phyloP scores from a whole-genome alignment of 2,888 invertebrate genomes.

The Mylabris sibirica region DNA sequence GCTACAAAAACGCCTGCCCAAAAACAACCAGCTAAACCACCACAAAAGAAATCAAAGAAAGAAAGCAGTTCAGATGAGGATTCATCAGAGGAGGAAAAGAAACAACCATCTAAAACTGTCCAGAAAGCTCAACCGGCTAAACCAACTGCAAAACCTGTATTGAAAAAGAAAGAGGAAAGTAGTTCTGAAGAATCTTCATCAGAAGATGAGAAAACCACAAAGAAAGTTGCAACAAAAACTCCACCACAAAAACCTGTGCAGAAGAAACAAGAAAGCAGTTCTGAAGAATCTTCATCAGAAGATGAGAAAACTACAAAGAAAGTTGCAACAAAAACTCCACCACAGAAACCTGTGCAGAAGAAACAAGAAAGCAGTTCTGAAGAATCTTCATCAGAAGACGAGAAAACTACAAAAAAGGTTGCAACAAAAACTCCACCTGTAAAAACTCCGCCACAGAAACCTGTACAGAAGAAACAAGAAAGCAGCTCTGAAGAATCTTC shows the following conservation, averaged over 20 bases:
- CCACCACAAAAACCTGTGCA: not conserved
- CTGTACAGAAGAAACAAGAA: slow-evolving; percentile 43
- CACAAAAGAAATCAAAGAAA: slow-evolving; percentile 35
- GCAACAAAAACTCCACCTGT: slow-evolving; percentile 33
- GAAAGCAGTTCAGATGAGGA: slow-evolving; percentile 45
- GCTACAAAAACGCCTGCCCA: slow-evolving; percentile 28
- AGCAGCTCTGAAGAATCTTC: slow-evolving; percentile 44
- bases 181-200: slow-evolving; percentile 44
- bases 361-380: slow-evolving; percentile 45
- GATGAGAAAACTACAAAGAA: slow-evolving; percentile 32
- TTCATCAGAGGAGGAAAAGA: slow-evolving; percentile 49
- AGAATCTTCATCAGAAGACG: slow-evolving; percentile 46
- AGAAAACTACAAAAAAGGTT: slow-evolving; percentile 30
- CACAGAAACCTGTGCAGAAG: too few species aligned
- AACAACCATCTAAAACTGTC: slow-evolving; percentile 36
- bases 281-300: slow-evolving; percentile 42
- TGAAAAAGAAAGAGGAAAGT: slow-evolving; percentile 41
- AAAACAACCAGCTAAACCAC: slow-evolving; percentile 34
- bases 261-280: slow-evolving; percentile 35
- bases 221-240: slow-evolving; percentile 26
- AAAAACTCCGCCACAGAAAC: slow-evolving; percentile 37
- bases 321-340: not conserved
- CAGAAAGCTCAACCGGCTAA: slow-evolving; percentile 36
- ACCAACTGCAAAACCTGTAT: slow-evolving; percentile 25
- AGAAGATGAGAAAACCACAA: slow-evolving; percentile 41